Evolutionary conservation across 2,797 vertebrate genomes (phyloP).

Genomic region (Botia almorhae): DNA sequence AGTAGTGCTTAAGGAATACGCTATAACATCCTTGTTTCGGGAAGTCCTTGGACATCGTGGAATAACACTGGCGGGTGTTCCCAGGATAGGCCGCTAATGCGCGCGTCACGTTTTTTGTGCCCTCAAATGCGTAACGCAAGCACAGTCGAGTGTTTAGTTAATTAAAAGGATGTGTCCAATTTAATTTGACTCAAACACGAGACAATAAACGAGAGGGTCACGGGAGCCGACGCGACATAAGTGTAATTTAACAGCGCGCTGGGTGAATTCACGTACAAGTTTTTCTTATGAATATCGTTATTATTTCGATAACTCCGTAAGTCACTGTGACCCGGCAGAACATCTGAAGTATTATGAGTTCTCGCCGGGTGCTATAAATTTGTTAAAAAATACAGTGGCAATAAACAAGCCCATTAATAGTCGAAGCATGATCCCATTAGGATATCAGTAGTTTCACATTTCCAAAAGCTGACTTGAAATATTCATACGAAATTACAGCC

Average conservation of each 20-base stretch:
- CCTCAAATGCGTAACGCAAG: constrained; percentile 73
- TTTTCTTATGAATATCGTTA: constrained; percentile 25
- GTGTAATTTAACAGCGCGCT: constrained; percentile 73
- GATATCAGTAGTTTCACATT: constrained; percentile 75
- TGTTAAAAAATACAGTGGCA: constrained; percentile 59
- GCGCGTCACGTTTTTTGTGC: constrained; percentile 56
- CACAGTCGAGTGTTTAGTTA: constrained; percentile 75
- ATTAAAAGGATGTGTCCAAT: constrained; percentile 78
- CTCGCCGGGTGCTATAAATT: constrained; percentile 58
- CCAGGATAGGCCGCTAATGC: constrained; percentile 59
- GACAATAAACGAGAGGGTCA: constrained; percentile 50
- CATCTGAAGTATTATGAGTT: constrained; percentile 61
- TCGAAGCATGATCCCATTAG: constrained; percentile 80
- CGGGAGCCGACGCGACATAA: constrained; percentile 57
- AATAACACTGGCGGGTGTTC: constrained; percentile 61
- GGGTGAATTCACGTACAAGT: constrained; percentile 52
- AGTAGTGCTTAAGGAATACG: constrained; percentile 62
- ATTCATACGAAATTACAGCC: constrained; percentile 82
- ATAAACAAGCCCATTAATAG: constrained; percentile 75
- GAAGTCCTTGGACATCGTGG: constrained; percentile 63
- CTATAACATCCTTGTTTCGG: constrained; percentile 69
- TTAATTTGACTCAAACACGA: constrained; percentile 73
- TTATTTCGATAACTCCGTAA: constrained; percentile 2
- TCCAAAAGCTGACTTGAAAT: constrained; percentile 79
- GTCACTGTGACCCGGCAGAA: constrained; percentile 48